Conservation (phyloP, 2,888 invertebrate genomes). For the Dicycla oo region DNA sequence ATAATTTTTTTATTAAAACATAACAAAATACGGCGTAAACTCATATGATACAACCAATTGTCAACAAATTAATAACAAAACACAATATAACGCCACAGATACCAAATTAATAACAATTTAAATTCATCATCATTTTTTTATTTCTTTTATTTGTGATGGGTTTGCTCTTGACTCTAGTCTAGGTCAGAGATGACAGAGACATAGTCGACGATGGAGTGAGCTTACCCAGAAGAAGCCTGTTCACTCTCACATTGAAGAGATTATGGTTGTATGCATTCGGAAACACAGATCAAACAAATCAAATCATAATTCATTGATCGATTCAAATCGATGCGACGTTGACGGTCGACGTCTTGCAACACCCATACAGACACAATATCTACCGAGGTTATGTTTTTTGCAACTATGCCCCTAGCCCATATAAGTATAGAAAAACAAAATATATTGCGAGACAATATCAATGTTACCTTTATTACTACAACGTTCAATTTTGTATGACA, state of each 20-base stretch:
- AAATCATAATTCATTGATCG: background rate
- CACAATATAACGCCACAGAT: background rate
- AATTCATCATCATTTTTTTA: too few relatives aligned
- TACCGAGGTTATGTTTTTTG: background rate
- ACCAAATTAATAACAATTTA: background rate
- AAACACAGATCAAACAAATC: too few relatives aligned
- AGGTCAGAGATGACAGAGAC: too few relatives aligned
- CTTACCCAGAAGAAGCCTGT: too few relatives aligned
- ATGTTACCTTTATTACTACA: conserved; percentile 1
- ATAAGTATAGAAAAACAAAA: conserved; percentile 26
- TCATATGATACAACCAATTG: background rate
- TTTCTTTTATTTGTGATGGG: too few relatives aligned
- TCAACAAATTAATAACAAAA: background rate
- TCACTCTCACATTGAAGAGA: too few relatives aligned
- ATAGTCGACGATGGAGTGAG: too few relatives aligned
- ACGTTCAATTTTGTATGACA: conserved; percentile 11
- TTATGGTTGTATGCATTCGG: too few relatives aligned
- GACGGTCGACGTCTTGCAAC: background rate
- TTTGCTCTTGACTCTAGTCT: too few relatives aligned
- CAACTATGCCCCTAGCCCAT: background rate
- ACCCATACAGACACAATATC: background rate
- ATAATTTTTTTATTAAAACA: too few relatives aligned
- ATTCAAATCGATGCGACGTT: background rate
- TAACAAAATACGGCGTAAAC: background rate
- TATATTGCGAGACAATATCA: background rate